Base-by-base conservation (phyloP, 2,888 invertebrate species). In the Pammene fasciana region DNA sequence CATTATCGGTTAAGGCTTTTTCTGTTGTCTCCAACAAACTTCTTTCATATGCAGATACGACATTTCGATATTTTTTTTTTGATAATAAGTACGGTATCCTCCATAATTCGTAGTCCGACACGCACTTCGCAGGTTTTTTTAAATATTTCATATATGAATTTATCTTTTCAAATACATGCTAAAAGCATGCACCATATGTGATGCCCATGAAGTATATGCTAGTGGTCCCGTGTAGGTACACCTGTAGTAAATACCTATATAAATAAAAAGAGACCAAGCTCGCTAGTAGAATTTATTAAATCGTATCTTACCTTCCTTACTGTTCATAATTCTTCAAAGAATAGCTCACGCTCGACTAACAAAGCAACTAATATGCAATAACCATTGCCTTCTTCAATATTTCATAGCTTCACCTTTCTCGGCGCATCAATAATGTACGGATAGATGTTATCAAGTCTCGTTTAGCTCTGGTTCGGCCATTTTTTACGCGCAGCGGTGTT, bases 361-460 rank as follows among this genome's bases (percentile, higher is more conserved):
- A 50, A 52, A 62, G 18, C n/a, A 61, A 61, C 61, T 61, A 50
- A 61, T 60, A 60, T 62, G 71, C 52, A 65, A 60, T 72, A 68
- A 71, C 68, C 67, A 68, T 57, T 72, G 67, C 70, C 79, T 34
- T 71, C 71, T 78, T 77, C 72, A 73, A 48, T 18, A 43, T 66
- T 72, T 74, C 45, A 48, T 68, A 50, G 34, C 61, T 74, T 26
- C 59, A 38, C 38, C 73, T 52, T 67, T 67, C 48, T 66, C 70
- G 72, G 75, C 72, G 75, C 82, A 79, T 82, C 82, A 82, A 81
- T 82, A 82, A 78, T 75, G 76, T 75, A 79, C 79, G 76, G 79
- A 80, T 62, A 56, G 78, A 79, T 82, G 82, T 81, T 82, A 83
- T 83, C 82, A 82, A 78, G 79, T 79, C 77, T 79, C 77, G 78